These are phyloP conservation scores for Rotaria macrura DNA, from an alignment of 2,888 invertebrate genomes.

Conservation along the genomic window DNA sequence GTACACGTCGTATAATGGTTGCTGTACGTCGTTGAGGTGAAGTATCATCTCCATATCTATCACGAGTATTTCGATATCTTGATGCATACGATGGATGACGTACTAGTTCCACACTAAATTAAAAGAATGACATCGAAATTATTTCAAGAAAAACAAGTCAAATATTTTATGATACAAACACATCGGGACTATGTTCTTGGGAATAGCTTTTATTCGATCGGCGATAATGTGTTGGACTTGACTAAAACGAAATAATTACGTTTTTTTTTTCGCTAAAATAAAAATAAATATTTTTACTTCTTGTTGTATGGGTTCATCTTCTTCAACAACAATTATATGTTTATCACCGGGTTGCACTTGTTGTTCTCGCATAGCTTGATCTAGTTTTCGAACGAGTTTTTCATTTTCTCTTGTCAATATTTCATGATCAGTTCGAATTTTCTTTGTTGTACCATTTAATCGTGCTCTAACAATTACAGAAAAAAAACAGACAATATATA, in stretches of 20 bases:
- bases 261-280: neutral
- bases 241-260: neutral
- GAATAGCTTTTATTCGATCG: neutral
- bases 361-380: slow-evolving; percentile 28
- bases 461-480: neutral
- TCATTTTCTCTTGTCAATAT: slow-evolving; percentile 33
- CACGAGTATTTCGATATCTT: neutral
- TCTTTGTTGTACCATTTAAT: neutral
- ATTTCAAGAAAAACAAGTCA: neutral
- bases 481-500: neutral
- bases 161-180: neutral
- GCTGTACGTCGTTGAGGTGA: slow-evolving; percentile 2
- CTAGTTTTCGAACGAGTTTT: slow-evolving; percentile 29
- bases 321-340: neutral
- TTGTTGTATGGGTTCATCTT: neutral
- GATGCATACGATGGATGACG: neutral
- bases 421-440: slow-evolving; percentile 32
- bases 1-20: neutral
- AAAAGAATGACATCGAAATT: neutral
- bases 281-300: neutral
- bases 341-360: neutral
- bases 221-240: neutral
- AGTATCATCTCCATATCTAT: neutral
- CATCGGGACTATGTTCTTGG: neutral
- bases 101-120: too few species aligned